Conservation (phyloP, 2,113 vertebrate species). For the Psettodes erumei region DNA sequence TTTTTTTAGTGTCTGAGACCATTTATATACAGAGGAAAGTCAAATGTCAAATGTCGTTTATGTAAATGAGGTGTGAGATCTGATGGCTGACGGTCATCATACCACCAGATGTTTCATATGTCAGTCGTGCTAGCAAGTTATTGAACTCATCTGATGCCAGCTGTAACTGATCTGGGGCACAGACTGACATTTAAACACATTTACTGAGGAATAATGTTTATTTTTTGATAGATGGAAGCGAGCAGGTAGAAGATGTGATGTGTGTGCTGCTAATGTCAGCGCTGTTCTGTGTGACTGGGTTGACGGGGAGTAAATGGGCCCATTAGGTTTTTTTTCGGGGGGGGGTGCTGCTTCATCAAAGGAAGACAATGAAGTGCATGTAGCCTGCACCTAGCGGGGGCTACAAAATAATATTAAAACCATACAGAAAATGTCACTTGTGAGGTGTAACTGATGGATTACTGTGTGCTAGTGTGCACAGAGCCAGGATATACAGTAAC, state of each 20-base stretch:
- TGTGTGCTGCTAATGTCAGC: background rate
- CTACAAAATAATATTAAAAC: background rate
- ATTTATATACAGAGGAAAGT: background rate
- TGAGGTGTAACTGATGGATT: too few species aligned
- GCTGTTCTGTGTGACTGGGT: background rate
- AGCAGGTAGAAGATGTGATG: background rate
- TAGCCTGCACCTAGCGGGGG: background rate
- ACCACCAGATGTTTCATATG: constrained; percentile 22
- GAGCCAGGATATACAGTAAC: too few species aligned
- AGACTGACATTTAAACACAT: constrained; percentile 12
- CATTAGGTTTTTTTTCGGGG: background rate
- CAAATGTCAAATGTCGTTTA: constrained; percentile 4
- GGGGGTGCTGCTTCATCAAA: background rate
- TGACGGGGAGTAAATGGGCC: background rate
- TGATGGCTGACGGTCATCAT: constrained; percentile 21
- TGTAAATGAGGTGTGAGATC: background rate
- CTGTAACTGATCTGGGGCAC: constrained; percentile 1
- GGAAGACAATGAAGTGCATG: background rate
- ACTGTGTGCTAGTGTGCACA: too few species aligned
- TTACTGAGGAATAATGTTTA: background rate
- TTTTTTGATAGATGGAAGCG: constrained; percentile 2
- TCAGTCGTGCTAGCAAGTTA: constrained; percentile 13
- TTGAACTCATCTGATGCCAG: background rate
- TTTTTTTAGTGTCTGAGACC: background rate
- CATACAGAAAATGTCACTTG: background rate